Conservation (phyloP, 64 coral and sea anemone species). For the Pachyseris speciosa region DNA sequence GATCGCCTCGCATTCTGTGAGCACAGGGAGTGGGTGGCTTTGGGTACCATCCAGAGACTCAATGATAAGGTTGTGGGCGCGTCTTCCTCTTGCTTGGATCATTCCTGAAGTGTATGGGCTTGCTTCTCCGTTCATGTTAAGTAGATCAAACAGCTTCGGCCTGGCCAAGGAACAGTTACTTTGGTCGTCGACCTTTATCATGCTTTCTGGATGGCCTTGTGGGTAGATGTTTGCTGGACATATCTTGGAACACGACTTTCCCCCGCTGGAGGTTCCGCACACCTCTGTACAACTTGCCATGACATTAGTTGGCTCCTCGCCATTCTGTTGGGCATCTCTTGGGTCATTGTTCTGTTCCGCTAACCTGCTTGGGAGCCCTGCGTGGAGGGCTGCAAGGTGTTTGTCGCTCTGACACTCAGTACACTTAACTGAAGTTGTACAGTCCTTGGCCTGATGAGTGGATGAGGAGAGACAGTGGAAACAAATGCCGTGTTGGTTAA, state of each 20-base stretch:
- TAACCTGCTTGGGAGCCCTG: neutral
- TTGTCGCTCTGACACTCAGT: constrained; percentile 40
- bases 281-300: constrained; percentile 47
- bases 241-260: constrained; percentile 71
- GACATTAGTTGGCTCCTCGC: constrained; percentile 4
- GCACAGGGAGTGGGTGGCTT: no score
- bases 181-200: constrained; percentile 43
- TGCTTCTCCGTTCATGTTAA: no score
- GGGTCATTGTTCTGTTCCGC: neutral
- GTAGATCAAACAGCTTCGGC: no score
- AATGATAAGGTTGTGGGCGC: no score
- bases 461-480: constrained; percentile 42
- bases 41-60: no score
- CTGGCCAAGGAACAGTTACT: constrained; percentile 35
- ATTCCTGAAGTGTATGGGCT: no score
- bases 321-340: constrained; percentile 3
- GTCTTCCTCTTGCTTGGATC: no score
- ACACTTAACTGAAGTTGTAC: constrained; percentile 32
- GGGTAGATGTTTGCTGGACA: constrained; percentile 49
- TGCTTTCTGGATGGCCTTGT: neutral
- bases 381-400: constrained; percentile 48
- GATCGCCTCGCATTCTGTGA: no score
- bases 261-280: neutral
- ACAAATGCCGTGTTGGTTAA: constrained; percentile 61
- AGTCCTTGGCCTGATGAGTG: constrained; percentile 45